Evolutionary conservation across 2,888 invertebrate genomes (phyloP), one percentile per base, ranked within the genome.

Genomic region (Trachelus stipa): DNA sequence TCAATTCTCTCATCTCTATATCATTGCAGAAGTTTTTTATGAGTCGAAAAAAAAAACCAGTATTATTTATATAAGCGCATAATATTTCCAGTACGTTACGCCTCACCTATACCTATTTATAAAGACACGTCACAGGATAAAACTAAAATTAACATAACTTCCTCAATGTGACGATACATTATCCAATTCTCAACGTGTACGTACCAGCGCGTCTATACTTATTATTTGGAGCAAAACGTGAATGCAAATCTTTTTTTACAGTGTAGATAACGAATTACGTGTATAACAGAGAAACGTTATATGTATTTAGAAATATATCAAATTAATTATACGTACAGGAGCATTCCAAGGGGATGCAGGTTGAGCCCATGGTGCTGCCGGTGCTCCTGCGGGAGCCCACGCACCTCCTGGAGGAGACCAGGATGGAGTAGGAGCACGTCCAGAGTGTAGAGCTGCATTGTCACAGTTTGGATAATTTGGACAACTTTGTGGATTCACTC

Each of bases 401-500:
- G 23, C 56, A 23, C 56, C 56, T 56, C 56, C 56, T 15, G 9
- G 56, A 23, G 56, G 56, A 56, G 56, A 56, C 56, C 56, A 56
- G 9, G 71, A 34, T 35, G 69, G 69, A 12, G 56, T 12, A 12
- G 77, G 15, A 30, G 78, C 78, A 30, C 11, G 23, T n/a, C 71
- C 56, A 12, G 75, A 69, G 78, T 78, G 78, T 34, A 78, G 73
- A 34, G 76, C 78, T 30, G 78, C 78, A 35, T 78, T 78, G 23
- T 78, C 78, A 34, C 78, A 76, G 31, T 75, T 75, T 11, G 78
- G 78, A 68, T 73, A 78, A 31, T 78, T 78, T 12, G 78, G 78
- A 35, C 78, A 78, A 68, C 75, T 75, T 34, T 34, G 69, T 30
- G 78, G 78, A 76, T 78, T 69, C 34, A 78, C 75, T 34, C 78